Evolutionary conservation across 2,113 vertebrate species (phyloP).

Genomic region (Mesembrinibis cayennensis): DNA sequence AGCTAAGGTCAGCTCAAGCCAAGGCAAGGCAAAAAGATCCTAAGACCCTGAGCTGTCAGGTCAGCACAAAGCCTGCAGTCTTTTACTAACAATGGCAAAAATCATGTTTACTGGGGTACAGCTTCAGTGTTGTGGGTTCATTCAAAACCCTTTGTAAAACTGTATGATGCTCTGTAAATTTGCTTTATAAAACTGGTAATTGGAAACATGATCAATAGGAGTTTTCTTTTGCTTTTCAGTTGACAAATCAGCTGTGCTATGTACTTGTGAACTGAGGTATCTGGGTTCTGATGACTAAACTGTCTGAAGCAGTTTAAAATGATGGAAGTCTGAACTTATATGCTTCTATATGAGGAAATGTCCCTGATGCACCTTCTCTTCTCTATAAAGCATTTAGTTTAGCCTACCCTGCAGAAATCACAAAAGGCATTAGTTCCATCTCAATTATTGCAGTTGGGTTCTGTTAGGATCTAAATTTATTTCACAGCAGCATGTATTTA

Average conservation of each 20-base stretch:
- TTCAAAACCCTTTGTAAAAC: background rate
- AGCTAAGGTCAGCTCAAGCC: background rate
- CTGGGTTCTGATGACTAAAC: background rate
- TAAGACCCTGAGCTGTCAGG: background rate
- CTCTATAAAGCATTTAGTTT: background rate
- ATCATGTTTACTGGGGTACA: background rate
- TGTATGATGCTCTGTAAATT: background rate
- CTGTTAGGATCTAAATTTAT: constrained; percentile 22
- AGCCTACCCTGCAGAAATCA: constrained; percentile 22
- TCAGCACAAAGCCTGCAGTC: background rate
- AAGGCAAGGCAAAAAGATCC: background rate
- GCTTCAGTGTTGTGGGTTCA: background rate
- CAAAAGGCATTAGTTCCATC: constrained; percentile 4
- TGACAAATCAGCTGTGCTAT: background rate
- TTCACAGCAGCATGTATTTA: background rate
- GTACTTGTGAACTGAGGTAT: background rate
- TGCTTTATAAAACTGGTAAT: background rate
- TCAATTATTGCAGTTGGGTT: constrained; percentile 28
- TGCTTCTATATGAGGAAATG: background rate
- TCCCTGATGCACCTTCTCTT: background rate
- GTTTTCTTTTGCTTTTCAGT: background rate
- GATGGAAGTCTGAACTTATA: background rate
- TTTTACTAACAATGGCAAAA: background rate
- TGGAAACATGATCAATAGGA: background rate
- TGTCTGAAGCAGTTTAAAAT: no score